A percentile compares a stretch with the other conserved stretches of the same genome.
Evolutionary conservation across 64 coral and sea anemone species (phyloP).

Genomic region (Trachythela sp.): DNA sequence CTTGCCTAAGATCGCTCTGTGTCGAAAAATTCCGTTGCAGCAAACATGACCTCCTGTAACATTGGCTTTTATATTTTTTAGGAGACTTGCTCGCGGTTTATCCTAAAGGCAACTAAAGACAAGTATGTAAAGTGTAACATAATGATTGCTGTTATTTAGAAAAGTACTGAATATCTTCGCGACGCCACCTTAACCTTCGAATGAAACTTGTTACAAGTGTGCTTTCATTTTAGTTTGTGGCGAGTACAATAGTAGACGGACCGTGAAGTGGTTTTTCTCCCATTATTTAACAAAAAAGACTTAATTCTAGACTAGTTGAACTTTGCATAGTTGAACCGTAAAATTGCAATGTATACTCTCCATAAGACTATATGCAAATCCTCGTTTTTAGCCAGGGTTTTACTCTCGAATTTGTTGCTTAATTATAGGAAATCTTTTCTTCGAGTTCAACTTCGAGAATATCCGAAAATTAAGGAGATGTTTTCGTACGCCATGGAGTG

Average conservation of each 20-base stretch:
- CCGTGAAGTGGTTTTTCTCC: too few species aligned
- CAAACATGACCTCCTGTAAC: not conserved
- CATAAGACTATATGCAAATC: too few species aligned
- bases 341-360: too few species aligned
- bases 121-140: slow-evolving; percentile 45
- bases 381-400: too few species aligned
- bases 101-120: slow-evolving; percentile 74
- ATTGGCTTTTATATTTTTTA: not conserved
- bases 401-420: too few species aligned
- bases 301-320: too few species aligned
- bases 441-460: slow-evolving; percentile 48
- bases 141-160: not conserved
- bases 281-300: too few species aligned
- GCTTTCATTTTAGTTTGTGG: too few species aligned
- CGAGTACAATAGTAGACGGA: too few species aligned
- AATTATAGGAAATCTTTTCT: not conserved
- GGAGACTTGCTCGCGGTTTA: slow-evolving; percentile 76
- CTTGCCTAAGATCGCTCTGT: not conserved
- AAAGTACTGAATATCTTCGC: not conserved
- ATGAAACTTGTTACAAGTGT: too few species aligned
- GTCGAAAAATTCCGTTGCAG: not conserved
- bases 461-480: slow-evolving; percentile 84
- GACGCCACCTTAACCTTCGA: too few species aligned
- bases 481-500: slow-evolving; percentile 73
- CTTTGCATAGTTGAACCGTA: too few species aligned